Base-by-base conservation (phyloP, 2,797 vertebrate species). In the Anableps anableps region DNA sequence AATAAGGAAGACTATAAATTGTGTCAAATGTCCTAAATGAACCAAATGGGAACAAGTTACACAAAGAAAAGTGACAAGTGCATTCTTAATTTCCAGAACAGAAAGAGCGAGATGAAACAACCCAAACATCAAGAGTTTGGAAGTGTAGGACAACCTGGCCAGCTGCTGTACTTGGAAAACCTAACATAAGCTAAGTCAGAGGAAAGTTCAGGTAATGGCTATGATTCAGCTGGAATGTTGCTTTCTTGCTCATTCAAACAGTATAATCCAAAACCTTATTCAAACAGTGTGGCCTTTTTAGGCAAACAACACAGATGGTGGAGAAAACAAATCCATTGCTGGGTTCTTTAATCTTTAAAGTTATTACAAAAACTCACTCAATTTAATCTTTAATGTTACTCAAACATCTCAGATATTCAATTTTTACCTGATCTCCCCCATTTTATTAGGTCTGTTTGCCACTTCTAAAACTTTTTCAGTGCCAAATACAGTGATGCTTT, bases 241-340 rank as follows among this genome's bases (percentile, higher is more conserved):
- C 58, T 31, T 16, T 31, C 14, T 38, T 83, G 45, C 48, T 71
- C 48, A 81, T 51, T 73, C 66, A 77, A 82, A 78, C 85, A 79
- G 75, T 79, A 62, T 81, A 83, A 79, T 81, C 74, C 85, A 79
- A 83, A 76, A 80, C 74, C 79, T 74, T 77, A 71, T 77, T 79
- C 84, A 79, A 50, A 51, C 81, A 86, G 72, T 41, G n/a, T 64
- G n/a, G 80, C 48, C 41, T 73, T 71, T 60, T 60, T 7, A 60
- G 1, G 14, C 2, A 60, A 31, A 31, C 16, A 60, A 60, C 58
- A 60, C 11, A 31, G 58, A 60, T 31, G 58, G 16, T 60, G 58
- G 29, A 29, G 29, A 60, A 29, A 31, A 60, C n/a, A 60, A 60
- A 17, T 5, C 26, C 26, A 60, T 31, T 5, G 0, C 8, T 31